These are phyloP conservation scores for Brachyistius frenatus DNA, from an alignment of 2,113 vertebrate genomes.

Conservation along the genomic window DNA sequence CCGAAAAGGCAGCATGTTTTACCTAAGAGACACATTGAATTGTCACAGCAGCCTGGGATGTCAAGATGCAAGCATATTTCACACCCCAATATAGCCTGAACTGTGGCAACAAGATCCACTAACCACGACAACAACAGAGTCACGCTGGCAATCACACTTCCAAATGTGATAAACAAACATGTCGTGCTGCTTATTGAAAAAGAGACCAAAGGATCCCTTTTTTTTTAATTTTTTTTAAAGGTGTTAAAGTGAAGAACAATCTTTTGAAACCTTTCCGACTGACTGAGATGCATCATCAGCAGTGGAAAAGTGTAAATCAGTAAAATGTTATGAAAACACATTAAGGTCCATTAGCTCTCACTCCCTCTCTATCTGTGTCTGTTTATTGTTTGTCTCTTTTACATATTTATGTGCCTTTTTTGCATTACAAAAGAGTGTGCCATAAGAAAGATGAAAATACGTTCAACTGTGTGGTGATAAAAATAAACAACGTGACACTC, in stretches of 20 bases:
- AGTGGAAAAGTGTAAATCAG: slow-evolving; percentile 47
- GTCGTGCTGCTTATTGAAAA: slow-evolving; percentile 48
- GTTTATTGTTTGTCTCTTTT: slow-evolving; percentile 26
- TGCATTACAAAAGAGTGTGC: slow-evolving; percentile 25
- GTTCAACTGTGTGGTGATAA: slow-evolving; percentile 22
- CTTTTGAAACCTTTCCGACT: slow-evolving; percentile 24
- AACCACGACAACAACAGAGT: slow-evolving; percentile 53
- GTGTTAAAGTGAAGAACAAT: slow-evolving; percentile 21
- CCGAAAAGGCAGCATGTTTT: slow-evolving; percentile 36
- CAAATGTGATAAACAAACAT: slow-evolving; percentile 65
- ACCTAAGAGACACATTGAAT: slow-evolving; percentile 50
- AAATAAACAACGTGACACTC: slow-evolving; percentile 2
- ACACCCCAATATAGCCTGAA: slow-evolving; percentile 62
- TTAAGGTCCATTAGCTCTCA: slow-evolving; percentile 49
- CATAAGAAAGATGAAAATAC: slow-evolving; percentile 30
- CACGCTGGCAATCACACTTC: slow-evolving; percentile 56
- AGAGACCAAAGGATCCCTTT: slow-evolving; percentile 2
- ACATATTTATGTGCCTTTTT: slow-evolving; percentile 16
- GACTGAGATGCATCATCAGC: slow-evolving; percentile 45
- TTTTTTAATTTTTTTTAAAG: slow-evolving; percentile 13
- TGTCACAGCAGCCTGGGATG: slow-evolving; percentile 53
- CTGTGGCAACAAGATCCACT: slow-evolving; percentile 56
- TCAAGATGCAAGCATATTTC: slow-evolving; percentile 66
- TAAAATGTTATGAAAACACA: slow-evolving; percentile 51
- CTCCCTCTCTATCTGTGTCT: background rate